Evolutionary conservation across 2,888 invertebrate genomes (phyloP).

Genomic region (Drosophila seclusa): DNA sequence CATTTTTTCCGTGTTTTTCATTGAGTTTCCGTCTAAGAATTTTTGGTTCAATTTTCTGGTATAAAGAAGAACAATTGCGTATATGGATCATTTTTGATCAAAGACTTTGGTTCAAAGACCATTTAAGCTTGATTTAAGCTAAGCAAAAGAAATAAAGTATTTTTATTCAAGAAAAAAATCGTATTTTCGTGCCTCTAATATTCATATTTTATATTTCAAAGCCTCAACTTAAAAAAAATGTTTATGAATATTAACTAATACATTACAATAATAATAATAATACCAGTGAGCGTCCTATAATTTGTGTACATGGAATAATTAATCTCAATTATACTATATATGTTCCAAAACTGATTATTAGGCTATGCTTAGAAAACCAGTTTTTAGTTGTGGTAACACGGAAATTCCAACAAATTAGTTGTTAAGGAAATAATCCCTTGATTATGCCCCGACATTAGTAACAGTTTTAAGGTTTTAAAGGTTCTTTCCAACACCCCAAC

Average conservation of each 20-base stretch:
- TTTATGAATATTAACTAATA: not conserved
- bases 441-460: not conserved
- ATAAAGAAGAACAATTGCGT: not conserved
- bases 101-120: not conserved
- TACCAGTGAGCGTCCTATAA: not conserved
- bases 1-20: not conserved
- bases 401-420: not conserved
- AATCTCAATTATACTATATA: not conserved
- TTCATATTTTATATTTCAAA: not conserved
- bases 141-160: not conserved
- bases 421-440: not conserved
- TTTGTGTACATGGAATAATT: not conserved
- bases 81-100: not conserved
- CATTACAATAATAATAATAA: not conserved
- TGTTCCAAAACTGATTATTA: not conserved
- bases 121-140: not conserved
- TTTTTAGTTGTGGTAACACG: not conserved
- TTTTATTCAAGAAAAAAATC: not conserved
- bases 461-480: constrained; percentile 18
- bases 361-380: not conserved
- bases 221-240: not conserved
- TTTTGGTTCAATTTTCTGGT: not conserved
- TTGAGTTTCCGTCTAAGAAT: not conserved
- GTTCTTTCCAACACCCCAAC: constrained; percentile 7
- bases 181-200: fast-evolving